Conservation (phyloP, 2,113 vertebrate species). For the Astatoreochromis straeleni region DNA sequence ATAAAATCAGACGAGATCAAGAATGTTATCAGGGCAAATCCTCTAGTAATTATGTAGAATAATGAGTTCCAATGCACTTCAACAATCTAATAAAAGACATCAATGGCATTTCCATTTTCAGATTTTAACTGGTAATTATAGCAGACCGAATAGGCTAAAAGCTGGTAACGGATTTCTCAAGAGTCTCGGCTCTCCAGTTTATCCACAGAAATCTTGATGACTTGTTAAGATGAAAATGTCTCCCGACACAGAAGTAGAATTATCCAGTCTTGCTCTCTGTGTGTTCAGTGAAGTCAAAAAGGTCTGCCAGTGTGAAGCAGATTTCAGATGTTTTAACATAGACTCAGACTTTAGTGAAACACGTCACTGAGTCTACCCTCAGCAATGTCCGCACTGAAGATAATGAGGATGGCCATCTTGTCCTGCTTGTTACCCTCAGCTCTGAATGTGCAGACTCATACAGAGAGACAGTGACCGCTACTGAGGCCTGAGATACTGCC, state of each 20-base stretch:
- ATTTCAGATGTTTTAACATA: neutral
- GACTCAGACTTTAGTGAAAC: slow-evolving; percentile 2
- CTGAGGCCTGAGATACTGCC: neutral
- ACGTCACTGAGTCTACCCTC: neutral
- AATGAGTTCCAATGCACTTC: neutral
- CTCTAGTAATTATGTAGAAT: neutral
- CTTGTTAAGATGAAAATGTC: neutral
- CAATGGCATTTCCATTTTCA: neutral
- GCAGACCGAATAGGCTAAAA: neutral
- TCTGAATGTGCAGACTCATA: slow-evolving; percentile 1
- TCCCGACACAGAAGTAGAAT: neutral
- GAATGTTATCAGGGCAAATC: neutral
- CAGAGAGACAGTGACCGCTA: neutral
- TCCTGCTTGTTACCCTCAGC: slow-evolving; percentile 24
- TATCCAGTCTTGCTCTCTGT: neutral
- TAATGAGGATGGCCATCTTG: slow-evolving; percentile 13
- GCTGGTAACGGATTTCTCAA: neutral
- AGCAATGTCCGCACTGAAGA: neutral
- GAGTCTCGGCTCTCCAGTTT: neutral
- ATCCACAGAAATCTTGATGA: neutral
- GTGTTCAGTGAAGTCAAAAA: neutral
- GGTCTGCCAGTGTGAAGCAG: neutral
- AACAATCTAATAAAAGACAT: neutral
- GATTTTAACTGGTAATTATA: neutral
- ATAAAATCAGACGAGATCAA: neutral